These are phyloP conservation scores for Taeniopygia guttata DNA, from an alignment of 2,797 vertebrate species.

Conservation along the genomic window DNA sequence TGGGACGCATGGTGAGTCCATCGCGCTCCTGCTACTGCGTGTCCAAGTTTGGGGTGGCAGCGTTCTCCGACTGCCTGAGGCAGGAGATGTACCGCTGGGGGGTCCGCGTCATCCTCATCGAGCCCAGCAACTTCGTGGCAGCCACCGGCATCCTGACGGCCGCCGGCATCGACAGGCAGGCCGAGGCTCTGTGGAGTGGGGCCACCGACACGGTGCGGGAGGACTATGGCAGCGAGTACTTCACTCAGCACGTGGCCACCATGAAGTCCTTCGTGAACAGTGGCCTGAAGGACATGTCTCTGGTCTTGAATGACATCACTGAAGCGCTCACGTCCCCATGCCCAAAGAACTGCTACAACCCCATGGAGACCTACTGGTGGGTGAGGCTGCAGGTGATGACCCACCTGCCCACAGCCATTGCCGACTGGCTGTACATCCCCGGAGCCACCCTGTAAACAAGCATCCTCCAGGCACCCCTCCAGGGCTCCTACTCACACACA, in stretches of 20 bases:
- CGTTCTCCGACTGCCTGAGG: slow-evolving; percentile 87
- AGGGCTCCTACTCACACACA: neutral
- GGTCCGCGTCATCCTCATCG: slow-evolving; percentile 82
- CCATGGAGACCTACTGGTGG: slow-evolving; percentile 85
- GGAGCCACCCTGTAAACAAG: neutral
- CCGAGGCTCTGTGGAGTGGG: slow-evolving; percentile 80
- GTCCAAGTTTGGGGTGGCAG: slow-evolving; percentile 86
- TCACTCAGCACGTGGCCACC: slow-evolving; percentile 72
- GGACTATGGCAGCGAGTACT: slow-evolving; percentile 82
- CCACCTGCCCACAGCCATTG: slow-evolving; percentile 81
- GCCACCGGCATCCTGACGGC: slow-evolving; percentile 83
- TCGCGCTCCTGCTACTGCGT: slow-evolving; percentile 84
- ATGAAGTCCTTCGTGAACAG: slow-evolving; percentile 82
- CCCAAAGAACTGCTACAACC: slow-evolving; percentile 82
- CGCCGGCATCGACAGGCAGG: slow-evolving; percentile 69
- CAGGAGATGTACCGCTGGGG: slow-evolving; percentile 90
- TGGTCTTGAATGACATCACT: slow-evolving; percentile 78
- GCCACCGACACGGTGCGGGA: slow-evolving; percentile 70
- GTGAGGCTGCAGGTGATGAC: slow-evolving; percentile 82
- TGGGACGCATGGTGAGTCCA: slow-evolving; percentile 80
- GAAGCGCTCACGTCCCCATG: slow-evolving; percentile 78
- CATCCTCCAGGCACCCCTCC: neutral
- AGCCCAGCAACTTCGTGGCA: slow-evolving; percentile 85
- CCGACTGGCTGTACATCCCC: slow-evolving; percentile 79
- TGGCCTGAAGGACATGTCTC: slow-evolving; percentile 74